Evolutionary conservation across 2,888 invertebrate genomes (phyloP).

Genomic region (Mythimna albipuncta): DNA sequence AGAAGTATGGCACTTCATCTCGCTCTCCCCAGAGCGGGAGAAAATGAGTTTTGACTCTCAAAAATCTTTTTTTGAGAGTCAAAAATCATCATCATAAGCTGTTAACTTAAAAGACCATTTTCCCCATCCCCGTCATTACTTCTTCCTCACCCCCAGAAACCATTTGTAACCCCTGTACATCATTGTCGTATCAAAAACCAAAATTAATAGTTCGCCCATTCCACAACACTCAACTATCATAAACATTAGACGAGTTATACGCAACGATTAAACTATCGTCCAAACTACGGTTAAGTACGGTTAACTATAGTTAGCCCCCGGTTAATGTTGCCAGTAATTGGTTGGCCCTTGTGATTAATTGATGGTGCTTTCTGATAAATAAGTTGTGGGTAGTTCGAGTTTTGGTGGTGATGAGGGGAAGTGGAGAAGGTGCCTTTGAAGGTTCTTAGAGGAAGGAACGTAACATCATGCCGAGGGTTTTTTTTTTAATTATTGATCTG

Average conservation of each 20-base stretch:
- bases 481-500: too few species aligned
- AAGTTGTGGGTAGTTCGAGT: conserved; percentile 60
- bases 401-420: conserved; percentile 32
- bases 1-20: too few species aligned
- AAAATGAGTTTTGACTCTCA: too few species aligned
- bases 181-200: conserved; percentile 50
- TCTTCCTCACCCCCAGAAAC: conserved; percentile 1
- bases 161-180: conserved; percentile 34
- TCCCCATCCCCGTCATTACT: background rate
- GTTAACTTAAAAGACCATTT: background rate
- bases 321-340: conserved; percentile 68
- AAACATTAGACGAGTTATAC: conserved; percentile 74
- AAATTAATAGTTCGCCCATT: conserved; percentile 63
- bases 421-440: conserved; percentile 3
- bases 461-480: too few species aligned
- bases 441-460: background rate
- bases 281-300: conserved; percentile 71
- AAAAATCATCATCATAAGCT: too few species aligned
- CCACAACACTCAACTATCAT: conserved; percentile 64
- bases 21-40: too few species aligned
- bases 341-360: conserved; percentile 75
- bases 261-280: conserved; percentile 70
- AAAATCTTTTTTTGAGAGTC: too few species aligned
- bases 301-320: conserved; percentile 71
- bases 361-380: conserved; percentile 65